Base-by-base conservation (phyloP, 2,888 invertebrate genomes). In the Keiferia lycopersicella region DNA sequence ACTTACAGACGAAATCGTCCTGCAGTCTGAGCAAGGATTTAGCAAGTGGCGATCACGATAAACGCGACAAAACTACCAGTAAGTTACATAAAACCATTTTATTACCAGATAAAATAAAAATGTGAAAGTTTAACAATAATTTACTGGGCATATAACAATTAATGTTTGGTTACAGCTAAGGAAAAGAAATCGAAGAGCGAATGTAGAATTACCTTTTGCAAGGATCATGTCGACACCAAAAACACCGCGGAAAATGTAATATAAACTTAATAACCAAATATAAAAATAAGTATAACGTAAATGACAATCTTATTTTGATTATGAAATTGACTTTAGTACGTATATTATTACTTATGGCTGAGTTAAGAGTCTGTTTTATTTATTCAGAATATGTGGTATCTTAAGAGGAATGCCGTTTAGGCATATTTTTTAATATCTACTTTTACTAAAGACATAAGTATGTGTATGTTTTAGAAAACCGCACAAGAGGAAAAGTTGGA, bases 11-110 rank as follows among this genome's bases (percentile, higher is more conserved):
- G 12, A 45, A 58, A 26, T 11, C 61, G 16, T 2, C 57, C 10
- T 38, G 16, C 30, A 6, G 18, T 0, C 39, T 39, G 12, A 26
- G 16, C 0, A 50, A 64, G 34, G 64, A 66, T 45, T 64, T 38
- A 45, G 66, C 51, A 48, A 64, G 66, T 26, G 66, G 66, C 12
- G 67, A 69, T 48, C 63, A 65, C 22, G 48, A 59, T n/a, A 62
- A 65, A 34, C 50, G 63, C 18, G 30, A 3, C 45, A 67, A 64
- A 63, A 61, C 53, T 38, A 16, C 50, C 30, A 62, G 68, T 68
- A 63, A 64, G 66, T 48, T 48, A n/a, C 56, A 56, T 56, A 53
- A 53, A 34, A 34, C 34, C 34, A 34, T 8, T 8, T 34, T 34
- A 34, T 7, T 34, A 30, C 1, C 30, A 22, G 2, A n/a, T 20